phyloP scores from a whole-genome alignment of 2,797 vertebrate genomes.

The Molothrus aeneus region DNA sequence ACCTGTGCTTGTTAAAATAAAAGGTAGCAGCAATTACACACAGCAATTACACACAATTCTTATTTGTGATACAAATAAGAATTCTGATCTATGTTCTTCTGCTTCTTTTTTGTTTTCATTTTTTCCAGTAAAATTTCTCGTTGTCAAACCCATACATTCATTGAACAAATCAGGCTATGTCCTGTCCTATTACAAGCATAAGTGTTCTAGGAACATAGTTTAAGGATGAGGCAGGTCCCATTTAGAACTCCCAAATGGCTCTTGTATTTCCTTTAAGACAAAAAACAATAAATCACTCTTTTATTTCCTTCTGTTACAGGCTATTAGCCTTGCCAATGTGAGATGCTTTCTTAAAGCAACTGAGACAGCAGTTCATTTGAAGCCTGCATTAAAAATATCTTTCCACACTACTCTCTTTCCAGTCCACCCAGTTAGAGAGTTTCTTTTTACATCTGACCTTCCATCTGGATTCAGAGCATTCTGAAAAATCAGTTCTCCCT shows the following conservation, averaged over 20 bases:
- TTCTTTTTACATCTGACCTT: slow-evolving; percentile 68
- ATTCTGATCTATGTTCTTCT: neutral
- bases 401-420: slow-evolving; percentile 61
- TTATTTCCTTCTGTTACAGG: slow-evolving; percentile 61
- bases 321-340: slow-evolving; percentile 44
- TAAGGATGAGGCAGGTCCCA: neutral
- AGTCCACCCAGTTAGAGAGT: slow-evolving; percentile 61
- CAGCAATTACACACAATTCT: neutral
- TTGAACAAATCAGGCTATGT: neutral
- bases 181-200: neutral
- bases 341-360: slow-evolving; percentile 47
- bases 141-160: neutral
- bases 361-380: slow-evolving; percentile 64
- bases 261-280: neutral
- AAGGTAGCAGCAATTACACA: neutral
- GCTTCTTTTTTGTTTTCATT: neutral
- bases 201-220: neutral
- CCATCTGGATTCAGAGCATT: slow-evolving; percentile 56
- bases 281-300: neutral
- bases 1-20: neutral
- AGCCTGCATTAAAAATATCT: slow-evolving; percentile 58
- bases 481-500: slow-evolving; percentile 59
- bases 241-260: neutral
- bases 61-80: neutral
- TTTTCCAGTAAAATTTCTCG: neutral